phyloP scores from a whole-genome alignment of 2,797 vertebrate species.

The Melanotaenia pygmaea region DNA sequence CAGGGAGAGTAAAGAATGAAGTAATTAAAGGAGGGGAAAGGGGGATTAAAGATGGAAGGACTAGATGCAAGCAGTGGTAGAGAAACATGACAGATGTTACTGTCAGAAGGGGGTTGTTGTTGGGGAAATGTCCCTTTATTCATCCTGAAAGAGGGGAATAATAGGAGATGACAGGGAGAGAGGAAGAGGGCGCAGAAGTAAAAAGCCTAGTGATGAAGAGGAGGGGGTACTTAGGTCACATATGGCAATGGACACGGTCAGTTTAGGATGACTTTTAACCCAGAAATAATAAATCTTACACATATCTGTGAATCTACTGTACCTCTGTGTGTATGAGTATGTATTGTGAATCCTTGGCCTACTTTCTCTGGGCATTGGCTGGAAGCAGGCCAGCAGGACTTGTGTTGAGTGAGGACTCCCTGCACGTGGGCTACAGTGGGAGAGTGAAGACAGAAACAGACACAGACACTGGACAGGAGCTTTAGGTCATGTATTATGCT shows the following conservation, averaged over 20 bases:
- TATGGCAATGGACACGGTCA: slow-evolving; percentile 46
- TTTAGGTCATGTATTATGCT: slow-evolving; percentile 51
- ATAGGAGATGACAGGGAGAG: slow-evolving; percentile 47
- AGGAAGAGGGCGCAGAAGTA: slow-evolving; percentile 24
- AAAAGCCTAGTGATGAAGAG: slow-evolving; percentile 47
- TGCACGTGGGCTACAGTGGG: slow-evolving; percentile 61
- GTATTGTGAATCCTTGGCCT: slow-evolving; percentile 52
- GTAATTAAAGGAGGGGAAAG: background rate
- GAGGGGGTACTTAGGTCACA: slow-evolving; percentile 25
- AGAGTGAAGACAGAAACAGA: slow-evolving; percentile 50
- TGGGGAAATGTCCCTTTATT: slow-evolving; percentile 48
- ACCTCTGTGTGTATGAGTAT: slow-evolving; percentile 4
- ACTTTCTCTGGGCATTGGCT: slow-evolving; percentile 55
- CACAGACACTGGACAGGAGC: slow-evolving; percentile 43
- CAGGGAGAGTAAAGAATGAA: background rate
- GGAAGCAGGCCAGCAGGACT: slow-evolving; percentile 60
- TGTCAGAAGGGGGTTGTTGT: slow-evolving; percentile 39
- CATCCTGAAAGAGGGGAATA: slow-evolving; percentile 45
- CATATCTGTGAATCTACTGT: background rate
- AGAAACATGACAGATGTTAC: slow-evolving; percentile 66
- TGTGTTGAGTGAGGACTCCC: slow-evolving; percentile 71
- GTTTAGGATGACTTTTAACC: slow-evolving; percentile 33
- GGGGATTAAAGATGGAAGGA: slow-evolving; percentile 12
- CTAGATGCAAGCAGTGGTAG: slow-evolving; percentile 17
- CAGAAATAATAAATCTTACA: slow-evolving; percentile 15